Evolutionary conservation across 2,888 invertebrate species (phyloP).

Genomic region (Camptogramma bilineatum): DNA sequence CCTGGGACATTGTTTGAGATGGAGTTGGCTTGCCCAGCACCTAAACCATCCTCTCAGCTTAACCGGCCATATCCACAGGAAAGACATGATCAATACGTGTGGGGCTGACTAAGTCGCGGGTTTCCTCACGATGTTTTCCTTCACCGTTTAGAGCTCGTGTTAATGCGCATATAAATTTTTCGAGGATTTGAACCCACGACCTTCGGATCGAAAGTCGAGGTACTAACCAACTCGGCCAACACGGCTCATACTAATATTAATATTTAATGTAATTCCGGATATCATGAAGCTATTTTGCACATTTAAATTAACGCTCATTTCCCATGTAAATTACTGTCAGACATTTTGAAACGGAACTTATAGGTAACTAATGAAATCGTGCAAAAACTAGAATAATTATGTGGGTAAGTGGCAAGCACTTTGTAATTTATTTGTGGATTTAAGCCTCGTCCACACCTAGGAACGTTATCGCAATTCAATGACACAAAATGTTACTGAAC

Average conservation of each 20-base stretch:
- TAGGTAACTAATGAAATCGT: slow-evolving; percentile 42
- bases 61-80: no score
- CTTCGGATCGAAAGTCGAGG: no score
- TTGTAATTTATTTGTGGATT: slow-evolving; percentile 47
- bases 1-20: no score
- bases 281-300: slow-evolving; percentile 25
- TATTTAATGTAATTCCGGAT: slow-evolving; percentile 21
- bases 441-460: slow-evolving; percentile 16
- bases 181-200: no score
- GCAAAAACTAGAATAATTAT: slow-evolving; percentile 40
- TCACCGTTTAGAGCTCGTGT: no score
- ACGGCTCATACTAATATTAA: slow-evolving; percentile 3
- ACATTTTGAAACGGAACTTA: slow-evolving; percentile 46
- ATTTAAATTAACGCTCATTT: slow-evolving; percentile 31
- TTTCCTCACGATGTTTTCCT: no score
- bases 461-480: not conserved
- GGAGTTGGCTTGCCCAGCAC: no score
- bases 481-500: not conserved
- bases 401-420: slow-evolving; percentile 22
- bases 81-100: no score
- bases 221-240: no score
- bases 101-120: no score
- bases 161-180: no score
- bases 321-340: slow-evolving; percentile 45
- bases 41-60: no score